Evolutionary conservation across 2,113 vertebrate genomes (phyloP).

Genomic region (Henicopernis longicauda): DNA sequence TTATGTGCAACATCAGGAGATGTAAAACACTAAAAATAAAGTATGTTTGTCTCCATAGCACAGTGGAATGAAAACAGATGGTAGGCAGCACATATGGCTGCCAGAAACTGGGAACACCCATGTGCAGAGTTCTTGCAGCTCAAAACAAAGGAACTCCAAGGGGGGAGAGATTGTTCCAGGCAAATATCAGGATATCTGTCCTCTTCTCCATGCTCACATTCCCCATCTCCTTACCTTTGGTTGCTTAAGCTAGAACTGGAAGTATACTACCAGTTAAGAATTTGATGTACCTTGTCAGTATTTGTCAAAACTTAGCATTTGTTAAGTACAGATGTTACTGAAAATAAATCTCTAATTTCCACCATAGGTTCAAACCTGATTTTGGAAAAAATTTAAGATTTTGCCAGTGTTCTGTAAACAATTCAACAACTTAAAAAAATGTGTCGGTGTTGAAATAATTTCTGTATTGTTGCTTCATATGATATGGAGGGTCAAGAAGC

Average conservation of each 20-base stretch:
- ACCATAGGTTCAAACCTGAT: not conserved
- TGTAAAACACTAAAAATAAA: slow-evolving; percentile 33
- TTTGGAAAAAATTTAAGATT: not conserved
- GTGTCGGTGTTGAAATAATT: not conserved
- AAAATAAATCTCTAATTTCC: not conserved
- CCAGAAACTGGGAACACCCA: slow-evolving; percentile 34
- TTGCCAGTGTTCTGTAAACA: not conserved
- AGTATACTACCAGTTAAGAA: not conserved
- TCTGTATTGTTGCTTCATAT: not conserved
- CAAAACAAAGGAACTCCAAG: slow-evolving; percentile 9
- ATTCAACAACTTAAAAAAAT: not conserved
- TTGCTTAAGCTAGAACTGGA: not conserved
- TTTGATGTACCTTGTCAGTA: not conserved
- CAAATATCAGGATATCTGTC: not conserved
- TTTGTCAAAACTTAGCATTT: not conserved
- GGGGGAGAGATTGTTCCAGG: not conserved
- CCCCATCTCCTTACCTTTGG: not conserved
- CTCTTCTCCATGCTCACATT: fast-evolving
- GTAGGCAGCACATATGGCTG: slow-evolving; percentile 10
- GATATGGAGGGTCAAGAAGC: not conserved
- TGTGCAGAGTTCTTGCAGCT: slow-evolving; percentile 14
- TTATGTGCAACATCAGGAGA: not conserved
- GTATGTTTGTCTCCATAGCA: slow-evolving; percentile 6
- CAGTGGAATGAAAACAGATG: slow-evolving; percentile 45
- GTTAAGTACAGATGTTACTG: not conserved